phyloP scores from a whole-genome alignment of 2,797 vertebrate species.

The Rhinatrema bivittatum region DNA sequence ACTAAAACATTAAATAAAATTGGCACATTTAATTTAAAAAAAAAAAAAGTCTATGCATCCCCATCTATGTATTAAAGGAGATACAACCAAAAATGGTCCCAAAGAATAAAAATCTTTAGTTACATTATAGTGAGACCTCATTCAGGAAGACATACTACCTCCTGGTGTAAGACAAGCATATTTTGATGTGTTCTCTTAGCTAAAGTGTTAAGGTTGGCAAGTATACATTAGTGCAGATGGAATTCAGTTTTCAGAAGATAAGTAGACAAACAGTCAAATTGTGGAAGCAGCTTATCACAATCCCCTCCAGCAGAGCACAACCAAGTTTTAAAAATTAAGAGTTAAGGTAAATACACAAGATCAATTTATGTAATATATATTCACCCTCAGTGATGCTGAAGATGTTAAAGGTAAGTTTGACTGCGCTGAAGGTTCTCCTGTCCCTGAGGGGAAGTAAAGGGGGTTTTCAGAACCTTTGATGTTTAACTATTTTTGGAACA shows the following conservation, averaged over 20 bases:
- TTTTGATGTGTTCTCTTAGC: conserved; percentile 28
- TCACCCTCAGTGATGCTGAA: conserved; percentile 67
- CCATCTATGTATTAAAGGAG: too few species aligned
- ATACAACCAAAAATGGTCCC: too few species aligned
- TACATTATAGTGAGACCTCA: conserved; percentile 35
- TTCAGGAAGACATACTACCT: too few species aligned
- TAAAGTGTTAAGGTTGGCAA: conserved; percentile 32
- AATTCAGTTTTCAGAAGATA: conserved; percentile 45
- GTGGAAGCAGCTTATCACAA: conserved; percentile 57
- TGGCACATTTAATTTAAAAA: too few species aligned
- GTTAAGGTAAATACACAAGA: conserved; percentile 64
- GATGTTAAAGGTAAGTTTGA: conserved; percentile 67
- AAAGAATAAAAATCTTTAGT: too few species aligned
- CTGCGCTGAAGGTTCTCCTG: conserved; percentile 70
- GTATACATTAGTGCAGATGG: conserved; percentile 39
- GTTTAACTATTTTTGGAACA: conserved; percentile 69
- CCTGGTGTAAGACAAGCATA: conserved; percentile 44
- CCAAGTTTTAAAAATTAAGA: conserved; percentile 59
- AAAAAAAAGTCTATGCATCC: too few species aligned
- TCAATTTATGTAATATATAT: conserved; percentile 68
- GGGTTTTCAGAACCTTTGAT: conserved; percentile 62
- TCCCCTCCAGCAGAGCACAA: conserved; percentile 64
- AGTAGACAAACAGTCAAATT: conserved; percentile 58
- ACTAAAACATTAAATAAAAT: too few species aligned
- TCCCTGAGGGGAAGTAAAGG: conserved; percentile 78